Base-by-base conservation (phyloP, 2,888 invertebrate genomes). In the Urechis unicinctus region DNA sequence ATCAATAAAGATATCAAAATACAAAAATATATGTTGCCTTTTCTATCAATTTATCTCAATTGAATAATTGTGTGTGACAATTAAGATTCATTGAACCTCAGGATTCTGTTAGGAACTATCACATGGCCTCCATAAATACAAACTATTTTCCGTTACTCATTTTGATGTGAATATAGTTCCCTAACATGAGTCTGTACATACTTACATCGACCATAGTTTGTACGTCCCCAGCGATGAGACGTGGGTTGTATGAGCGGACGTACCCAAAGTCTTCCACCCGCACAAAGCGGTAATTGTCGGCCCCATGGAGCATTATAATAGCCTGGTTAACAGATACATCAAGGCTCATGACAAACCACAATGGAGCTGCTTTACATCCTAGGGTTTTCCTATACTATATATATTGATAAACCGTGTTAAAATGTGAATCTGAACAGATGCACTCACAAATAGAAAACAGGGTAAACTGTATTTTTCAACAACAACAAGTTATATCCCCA, bases 141-240 rank as follows among this genome's bases (percentile, higher is more conserved):
- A 26, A 45, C 6, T 45, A 45, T 21, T 45, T 45, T 17, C 45
- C 45, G 17, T 17, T 9, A 17, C 21, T 6, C n/a, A n/a, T n/a
- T n/a, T n/a, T n/a, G n/a, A n/a, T n/a, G n/a, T n/a, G n/a, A n/a
- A n/a, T n/a, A n/a, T n/a, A n/a, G n/a, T n/a, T n/a, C n/a, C n/a
- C n/a, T n/a, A n/a, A n/a, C n/a, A n/a, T n/a, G n/a, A n/a, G n/a
- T n/a, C n/a, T 36, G 9, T 13, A 21, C 6, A 45, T 4, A 22
- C 56, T 44, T 42, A 61, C 61, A 61, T 72, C 92, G 66, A 94
- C 85, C 77, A 95, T 89, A 81, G 94, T 93, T 78, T 96, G 94
- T 80, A 94, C 93, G 78, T 95, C 93, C 57, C 94, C 94, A 75
- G 84, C 88, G 1, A 91, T 89, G 1, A 92, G 91, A 61, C 89